phyloP scores from a whole-genome alignment of 2,888 invertebrate species.

The Alcis repandata region DNA sequence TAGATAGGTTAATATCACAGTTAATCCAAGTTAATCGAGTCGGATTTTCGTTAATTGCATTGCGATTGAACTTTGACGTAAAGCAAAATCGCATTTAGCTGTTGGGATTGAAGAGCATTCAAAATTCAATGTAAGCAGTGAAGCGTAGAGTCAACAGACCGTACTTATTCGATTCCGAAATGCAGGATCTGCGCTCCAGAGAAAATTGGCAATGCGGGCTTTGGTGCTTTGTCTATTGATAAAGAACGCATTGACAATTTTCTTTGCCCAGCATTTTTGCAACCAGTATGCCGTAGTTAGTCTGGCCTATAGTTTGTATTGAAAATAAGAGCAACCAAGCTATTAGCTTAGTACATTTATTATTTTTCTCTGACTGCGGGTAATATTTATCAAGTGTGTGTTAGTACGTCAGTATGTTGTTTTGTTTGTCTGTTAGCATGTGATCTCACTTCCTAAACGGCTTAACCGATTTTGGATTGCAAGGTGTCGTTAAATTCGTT shows the following conservation, averaged over 20 bases:
- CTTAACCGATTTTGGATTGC: too few relatives aligned
- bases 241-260: not conserved
- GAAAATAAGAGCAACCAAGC: not conserved
- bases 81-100: not conserved
- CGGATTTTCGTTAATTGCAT: not conserved
- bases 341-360: too few relatives aligned
- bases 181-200: constrained; percentile 6
- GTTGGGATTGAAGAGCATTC: not conserved
- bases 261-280: not conserved
- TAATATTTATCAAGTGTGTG: too few relatives aligned
- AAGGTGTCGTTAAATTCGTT: too few relatives aligned
- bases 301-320: not conserved
- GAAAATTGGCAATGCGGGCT: too few relatives aligned
- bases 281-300: not conserved
- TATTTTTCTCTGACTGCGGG: too few relatives aligned
- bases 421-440: too few relatives aligned
- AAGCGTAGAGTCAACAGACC: constrained; percentile 1
- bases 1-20: not conserved
- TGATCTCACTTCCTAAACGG: too few relatives aligned
- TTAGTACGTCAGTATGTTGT: too few relatives aligned
- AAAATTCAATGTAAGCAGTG: constrained; percentile 3
- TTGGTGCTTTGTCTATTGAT: too few relatives aligned
- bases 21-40: not conserved
- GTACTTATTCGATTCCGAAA: not conserved
- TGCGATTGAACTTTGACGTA: not conserved